Conservation (phyloP, 2,113 vertebrate genomes). For the Rynchops niger region DNA sequence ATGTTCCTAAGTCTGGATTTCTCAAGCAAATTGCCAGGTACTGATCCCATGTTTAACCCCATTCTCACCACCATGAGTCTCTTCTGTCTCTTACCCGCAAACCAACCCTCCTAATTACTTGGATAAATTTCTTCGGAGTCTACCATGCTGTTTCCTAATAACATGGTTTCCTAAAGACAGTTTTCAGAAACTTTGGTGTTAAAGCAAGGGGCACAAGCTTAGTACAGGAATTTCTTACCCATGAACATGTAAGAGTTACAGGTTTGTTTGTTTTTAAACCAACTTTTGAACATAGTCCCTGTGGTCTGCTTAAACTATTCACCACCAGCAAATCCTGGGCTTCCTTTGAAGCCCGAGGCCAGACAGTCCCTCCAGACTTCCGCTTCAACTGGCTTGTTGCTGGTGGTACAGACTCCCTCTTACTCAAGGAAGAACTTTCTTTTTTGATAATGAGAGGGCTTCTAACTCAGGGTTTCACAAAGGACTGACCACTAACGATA, state of each 20-base stretch:
- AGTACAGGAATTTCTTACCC: not conserved
- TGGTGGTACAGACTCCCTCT: not conserved
- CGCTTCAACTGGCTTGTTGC: not conserved
- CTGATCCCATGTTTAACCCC: not conserved
- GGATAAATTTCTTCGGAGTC: not conserved
- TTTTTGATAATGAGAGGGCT: not conserved
- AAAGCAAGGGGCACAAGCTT: not conserved
- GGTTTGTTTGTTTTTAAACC: constrained; percentile 16
- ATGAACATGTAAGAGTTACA: not conserved
- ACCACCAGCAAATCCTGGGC: not conserved
- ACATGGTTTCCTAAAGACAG: not conserved
- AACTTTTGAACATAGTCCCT: not conserved
- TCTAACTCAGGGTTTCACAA: not conserved
- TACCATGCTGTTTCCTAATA: not conserved
- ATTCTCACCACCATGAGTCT: not conserved
- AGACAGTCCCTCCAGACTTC: not conserved
- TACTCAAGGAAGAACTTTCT: not conserved
- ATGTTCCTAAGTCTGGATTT: not conserved
- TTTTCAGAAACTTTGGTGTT: not conserved
- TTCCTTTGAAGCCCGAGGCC: not conserved
- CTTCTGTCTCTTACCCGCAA: not conserved
- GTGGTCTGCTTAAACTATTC: not conserved
- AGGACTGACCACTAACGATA: not conserved
- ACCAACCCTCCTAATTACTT: not conserved
- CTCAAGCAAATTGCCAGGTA: not conserved